Evolutionary conservation across 1,140 invertebrate species (phyloP).

Genomic region (Colletes latitarsis): DNA sequence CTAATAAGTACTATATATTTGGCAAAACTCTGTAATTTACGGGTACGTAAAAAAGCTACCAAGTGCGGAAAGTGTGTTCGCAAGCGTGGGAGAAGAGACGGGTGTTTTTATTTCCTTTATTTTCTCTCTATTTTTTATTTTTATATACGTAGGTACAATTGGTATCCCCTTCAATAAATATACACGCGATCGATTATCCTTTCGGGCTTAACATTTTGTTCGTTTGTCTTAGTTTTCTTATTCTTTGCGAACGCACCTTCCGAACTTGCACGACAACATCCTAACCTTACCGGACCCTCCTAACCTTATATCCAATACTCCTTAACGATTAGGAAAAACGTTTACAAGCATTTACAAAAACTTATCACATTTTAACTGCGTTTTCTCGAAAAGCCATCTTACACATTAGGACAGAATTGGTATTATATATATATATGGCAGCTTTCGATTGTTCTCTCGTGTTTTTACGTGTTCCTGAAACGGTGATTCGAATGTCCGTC

Average conservation of each 20-base stretch:
- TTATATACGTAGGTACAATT: background rate
- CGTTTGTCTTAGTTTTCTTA: background rate
- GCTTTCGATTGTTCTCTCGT: conserved; percentile 45
- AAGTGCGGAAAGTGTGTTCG: conserved; percentile 71
- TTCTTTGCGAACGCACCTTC: conserved; percentile 66
- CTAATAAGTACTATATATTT: conserved; percentile 82
- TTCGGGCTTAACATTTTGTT: background rate
- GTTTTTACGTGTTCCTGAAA: background rate
- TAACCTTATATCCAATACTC: conserved; percentile 72
- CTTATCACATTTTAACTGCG: conserved; percentile 81
- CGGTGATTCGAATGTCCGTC: background rate
- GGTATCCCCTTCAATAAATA: conserved; percentile 24
- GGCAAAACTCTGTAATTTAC: conserved; percentile 78
- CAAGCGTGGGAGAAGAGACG: conserved; percentile 26
- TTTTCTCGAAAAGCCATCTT: conserved; percentile 75
- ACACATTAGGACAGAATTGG: conserved; percentile 58
- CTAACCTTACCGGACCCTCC: conserved; percentile 69
- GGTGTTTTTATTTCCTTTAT: background rate
- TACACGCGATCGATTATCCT: conserved; percentile 15
- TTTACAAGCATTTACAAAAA: conserved; percentile 82
- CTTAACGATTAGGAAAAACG: conserved; percentile 78
- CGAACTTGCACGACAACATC: conserved; percentile 68
- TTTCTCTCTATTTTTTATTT: background rate
- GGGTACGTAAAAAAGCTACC: conserved; percentile 81
- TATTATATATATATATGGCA: conserved; percentile 57